These are phyloP conservation scores for Creontiades dilutus DNA, from an alignment of 2,888 invertebrate genomes.

Conservation along the genomic window DNA sequence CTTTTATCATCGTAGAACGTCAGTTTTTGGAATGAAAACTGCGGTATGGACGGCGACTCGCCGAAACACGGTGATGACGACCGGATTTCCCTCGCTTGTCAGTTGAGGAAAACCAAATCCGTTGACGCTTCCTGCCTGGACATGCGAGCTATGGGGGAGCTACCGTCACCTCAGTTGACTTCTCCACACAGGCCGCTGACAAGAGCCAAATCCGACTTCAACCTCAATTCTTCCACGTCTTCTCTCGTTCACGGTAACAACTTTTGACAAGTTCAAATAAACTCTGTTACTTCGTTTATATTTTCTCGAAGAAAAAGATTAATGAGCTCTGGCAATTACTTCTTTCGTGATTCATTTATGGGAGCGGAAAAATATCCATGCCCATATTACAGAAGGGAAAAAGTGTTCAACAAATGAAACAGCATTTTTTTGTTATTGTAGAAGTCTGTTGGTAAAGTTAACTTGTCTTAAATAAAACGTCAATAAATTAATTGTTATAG, in stretches of 20 bases:
- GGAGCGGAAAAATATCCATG: no score
- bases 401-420: no score
- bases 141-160: slow-evolving; percentile 79
- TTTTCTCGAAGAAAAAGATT: neutral
- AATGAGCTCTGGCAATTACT: no score
- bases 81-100: slow-evolving; percentile 86
- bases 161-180: slow-evolving; percentile 76
- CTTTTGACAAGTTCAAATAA: neutral
- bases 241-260: slow-evolving; percentile 84
- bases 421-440: no score
- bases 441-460: no score
- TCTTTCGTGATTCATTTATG: no score
- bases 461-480: no score
- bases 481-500: no score
- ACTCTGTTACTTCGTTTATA: neutral
- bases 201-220: slow-evolving; percentile 93
- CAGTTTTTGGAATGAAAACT: slow-evolving; percentile 88
- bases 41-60: slow-evolving; percentile 79
- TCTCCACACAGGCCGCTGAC: slow-evolving; percentile 81
- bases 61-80: slow-evolving; percentile 83
- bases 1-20: slow-evolving; percentile 82
- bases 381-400: no score
- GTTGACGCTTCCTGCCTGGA: slow-evolving; percentile 94
- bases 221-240: slow-evolving; percentile 86
- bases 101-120: slow-evolving; percentile 91